Conservation (phyloP, 2,888 invertebrate species). For the Campoletis raptor region DNA sequence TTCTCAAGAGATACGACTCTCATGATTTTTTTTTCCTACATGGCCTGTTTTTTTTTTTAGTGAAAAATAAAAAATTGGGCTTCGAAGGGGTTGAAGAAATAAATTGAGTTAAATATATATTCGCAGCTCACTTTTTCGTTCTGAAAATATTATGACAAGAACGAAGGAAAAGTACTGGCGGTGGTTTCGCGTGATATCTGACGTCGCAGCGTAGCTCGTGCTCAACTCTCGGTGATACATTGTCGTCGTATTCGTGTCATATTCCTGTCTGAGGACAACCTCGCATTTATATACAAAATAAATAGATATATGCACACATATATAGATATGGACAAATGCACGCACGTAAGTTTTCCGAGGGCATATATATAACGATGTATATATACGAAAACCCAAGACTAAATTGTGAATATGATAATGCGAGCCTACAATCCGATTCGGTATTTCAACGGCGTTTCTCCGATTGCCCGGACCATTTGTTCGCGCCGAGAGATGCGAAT, state of each 20-base stretch:
- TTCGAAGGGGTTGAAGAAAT: slow-evolving; percentile 47
- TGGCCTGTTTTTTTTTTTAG: neutral
- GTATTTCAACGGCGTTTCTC: slow-evolving; percentile 82
- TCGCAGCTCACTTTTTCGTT: slow-evolving; percentile 39
- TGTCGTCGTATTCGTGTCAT: slow-evolving; percentile 67
- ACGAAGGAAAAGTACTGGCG: slow-evolving; percentile 6
- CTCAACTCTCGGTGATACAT: slow-evolving; percentile 70
- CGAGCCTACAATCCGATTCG: slow-evolving; percentile 81
- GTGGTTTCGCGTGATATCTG: slow-evolving; percentile 70
- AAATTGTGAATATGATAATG: slow-evolving; percentile 83
- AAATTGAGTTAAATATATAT: slow-evolving; percentile 50
- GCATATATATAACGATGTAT: slow-evolving; percentile 10
- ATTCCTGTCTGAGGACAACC: slow-evolving; percentile 57
- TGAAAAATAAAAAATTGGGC: slow-evolving; percentile 24
- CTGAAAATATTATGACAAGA: slow-evolving; percentile 32
- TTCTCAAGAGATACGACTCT: slow-evolving; percentile 4
- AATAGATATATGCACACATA: slow-evolving; percentile 10
- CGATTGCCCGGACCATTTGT: slow-evolving; percentile 82
- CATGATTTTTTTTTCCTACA: neutral
- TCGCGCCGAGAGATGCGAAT: slow-evolving; percentile 73
- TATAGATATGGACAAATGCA: slow-evolving; percentile 34
- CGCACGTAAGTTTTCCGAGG: slow-evolving; percentile 39
- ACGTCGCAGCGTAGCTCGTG: slow-evolving; percentile 66
- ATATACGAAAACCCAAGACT: slow-evolving; percentile 66
- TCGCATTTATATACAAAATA: slow-evolving; percentile 56